Conservation (phyloP, 1,140 invertebrate genomes). For the Odontomachus brunneus region DNA sequence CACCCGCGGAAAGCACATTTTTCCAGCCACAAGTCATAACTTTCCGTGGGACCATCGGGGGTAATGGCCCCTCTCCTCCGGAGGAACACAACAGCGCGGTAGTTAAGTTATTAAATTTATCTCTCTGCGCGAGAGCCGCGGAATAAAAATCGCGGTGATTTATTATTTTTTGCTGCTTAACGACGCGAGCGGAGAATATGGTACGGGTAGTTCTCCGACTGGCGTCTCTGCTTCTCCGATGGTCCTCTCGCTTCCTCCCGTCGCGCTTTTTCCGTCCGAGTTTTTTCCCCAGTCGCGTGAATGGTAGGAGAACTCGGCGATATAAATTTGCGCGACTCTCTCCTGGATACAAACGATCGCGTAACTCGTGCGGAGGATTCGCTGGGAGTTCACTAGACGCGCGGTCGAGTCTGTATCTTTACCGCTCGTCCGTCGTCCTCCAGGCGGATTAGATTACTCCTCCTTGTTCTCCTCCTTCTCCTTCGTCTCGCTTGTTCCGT, state of each 20-base stretch:
- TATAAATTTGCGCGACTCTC: conserved; percentile 66
- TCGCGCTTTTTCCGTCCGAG: conserved; percentile 33
- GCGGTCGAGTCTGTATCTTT: too few relatives aligned
- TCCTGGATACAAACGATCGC: conserved; percentile 40
- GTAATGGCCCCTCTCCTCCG: conserved; percentile 40
- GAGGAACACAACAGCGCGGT: conserved; percentile 70
- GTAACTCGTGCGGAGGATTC: conserved; percentile 31
- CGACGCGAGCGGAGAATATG: conserved; percentile 82
- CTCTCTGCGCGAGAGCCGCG: conserved; percentile 71
- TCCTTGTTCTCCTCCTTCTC: conserved; percentile 12
- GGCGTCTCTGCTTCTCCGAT: conserved; percentile 5
- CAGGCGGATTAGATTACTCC: conserved; percentile 31
- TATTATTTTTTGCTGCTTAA: conserved; percentile 84
- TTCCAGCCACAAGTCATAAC: conserved; percentile 36
- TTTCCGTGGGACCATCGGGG: conserved; percentile 25
- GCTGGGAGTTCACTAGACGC: too few relatives aligned
- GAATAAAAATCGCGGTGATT: conserved; percentile 80
- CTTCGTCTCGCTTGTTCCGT: conserved; percentile 36
- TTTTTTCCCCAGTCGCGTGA: conserved; percentile 61
- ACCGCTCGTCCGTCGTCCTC: too few relatives aligned
- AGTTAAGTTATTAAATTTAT: conserved; percentile 84
- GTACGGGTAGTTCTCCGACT: conserved; percentile 54
- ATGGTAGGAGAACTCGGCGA: conserved; percentile 43
- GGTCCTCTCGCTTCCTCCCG: conserved; percentile 26
- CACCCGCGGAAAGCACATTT: conserved; percentile 45